Percentiles rank a stretch among this genome's conserved stretches.
Evolutionary conservation across 2,113 vertebrate genomes (phyloP).

Genomic region (Rafetus swinhoei): DNA sequence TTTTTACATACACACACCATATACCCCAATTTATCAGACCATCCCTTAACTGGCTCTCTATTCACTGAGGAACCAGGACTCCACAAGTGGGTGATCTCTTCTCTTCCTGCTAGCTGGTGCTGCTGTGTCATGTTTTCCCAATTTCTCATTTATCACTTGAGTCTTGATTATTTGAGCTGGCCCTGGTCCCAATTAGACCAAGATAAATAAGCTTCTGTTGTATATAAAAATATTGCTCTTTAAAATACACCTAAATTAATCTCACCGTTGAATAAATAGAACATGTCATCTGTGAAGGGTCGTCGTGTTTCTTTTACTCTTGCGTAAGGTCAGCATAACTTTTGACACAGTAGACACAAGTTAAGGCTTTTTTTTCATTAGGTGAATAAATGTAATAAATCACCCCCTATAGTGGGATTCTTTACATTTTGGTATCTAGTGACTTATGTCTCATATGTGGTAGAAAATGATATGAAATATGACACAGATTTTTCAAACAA

Average conservation of each 20-base stretch:
- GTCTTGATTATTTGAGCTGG: no score
- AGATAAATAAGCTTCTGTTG: not conserved
- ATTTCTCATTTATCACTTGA: no score
- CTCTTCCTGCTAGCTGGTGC: no score
- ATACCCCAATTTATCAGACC: no score
- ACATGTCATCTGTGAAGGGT: not conserved
- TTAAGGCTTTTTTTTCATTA: not conserved
- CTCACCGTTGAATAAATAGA: not conserved
- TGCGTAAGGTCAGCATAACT: not conserved
- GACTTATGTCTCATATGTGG: not conserved
- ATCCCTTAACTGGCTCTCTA: no score
- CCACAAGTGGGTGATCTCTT: no score
- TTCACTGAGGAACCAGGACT: no score
- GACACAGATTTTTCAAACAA: not conserved
- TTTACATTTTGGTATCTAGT: not conserved
- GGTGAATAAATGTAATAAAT: not conserved
- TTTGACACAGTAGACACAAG: not conserved
- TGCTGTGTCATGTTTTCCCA: no score
- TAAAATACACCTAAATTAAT: not conserved
- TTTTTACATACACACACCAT: not conserved
- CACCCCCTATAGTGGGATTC: not conserved
- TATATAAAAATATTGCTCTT: not conserved
- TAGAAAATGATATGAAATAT: not conserved
- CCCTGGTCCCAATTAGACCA: no score
- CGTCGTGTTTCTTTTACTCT: not conserved